Evolutionary conservation across 1,140 invertebrate species (phyloP).

Genomic region (Lordiphosa mommai): DNA sequence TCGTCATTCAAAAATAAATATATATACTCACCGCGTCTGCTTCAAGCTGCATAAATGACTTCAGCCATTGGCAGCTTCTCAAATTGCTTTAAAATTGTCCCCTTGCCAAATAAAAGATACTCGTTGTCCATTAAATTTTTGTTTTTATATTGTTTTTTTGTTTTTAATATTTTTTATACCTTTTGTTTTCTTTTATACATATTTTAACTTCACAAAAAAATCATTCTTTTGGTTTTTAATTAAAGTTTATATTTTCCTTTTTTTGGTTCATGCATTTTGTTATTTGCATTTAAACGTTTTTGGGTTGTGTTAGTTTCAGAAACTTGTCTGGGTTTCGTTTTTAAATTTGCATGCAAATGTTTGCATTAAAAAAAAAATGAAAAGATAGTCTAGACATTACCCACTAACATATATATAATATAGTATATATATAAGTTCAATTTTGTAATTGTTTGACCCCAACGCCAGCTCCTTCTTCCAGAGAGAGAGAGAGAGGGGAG

Average conservation of each 20-base stretch:
- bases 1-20: too few species aligned
- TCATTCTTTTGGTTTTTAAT: slow-evolving; percentile 41
- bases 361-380: too few species aligned
- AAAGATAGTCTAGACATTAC: too few species aligned
- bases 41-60: too few species aligned
- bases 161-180: slow-evolving; percentile 24
- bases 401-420: too few species aligned
- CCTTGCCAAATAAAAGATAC: not conserved
- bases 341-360: slow-evolving; percentile 48
- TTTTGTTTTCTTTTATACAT: slow-evolving; percentile 49
- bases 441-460: too few species aligned
- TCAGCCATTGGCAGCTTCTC: too few species aligned
- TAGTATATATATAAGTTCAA: too few species aligned
- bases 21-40: too few species aligned
- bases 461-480: too few species aligned
- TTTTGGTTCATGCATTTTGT: slow-evolving; percentile 41
- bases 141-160: slow-evolving; percentile 8
- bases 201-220: slow-evolving; percentile 74
- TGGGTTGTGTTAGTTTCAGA: slow-evolving; percentile 37
- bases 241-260: slow-evolving; percentile 25
- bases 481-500: too few species aligned
- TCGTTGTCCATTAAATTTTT: not conserved
- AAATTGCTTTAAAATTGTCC: too few species aligned
- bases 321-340: slow-evolving; percentile 34
- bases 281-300: slow-evolving; percentile 44